Base-by-base conservation (phyloP, 2,888 invertebrate genomes). In the Fragum whitleyi region DNA sequence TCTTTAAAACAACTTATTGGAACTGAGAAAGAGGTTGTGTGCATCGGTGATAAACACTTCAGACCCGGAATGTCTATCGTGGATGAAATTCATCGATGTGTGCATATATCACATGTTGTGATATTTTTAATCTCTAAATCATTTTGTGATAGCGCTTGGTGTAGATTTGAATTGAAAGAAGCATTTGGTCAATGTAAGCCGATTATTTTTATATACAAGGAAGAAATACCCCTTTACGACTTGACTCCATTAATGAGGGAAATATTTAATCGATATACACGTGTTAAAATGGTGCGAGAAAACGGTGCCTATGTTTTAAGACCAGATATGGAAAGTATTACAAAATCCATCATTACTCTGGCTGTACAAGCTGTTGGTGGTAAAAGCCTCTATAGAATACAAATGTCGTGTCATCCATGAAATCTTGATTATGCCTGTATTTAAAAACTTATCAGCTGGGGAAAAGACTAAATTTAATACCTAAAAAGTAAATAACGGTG, bases 151-250 rank as follows among this genome's bases (percentile, higher is more conserved):
- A 67, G 67, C 19, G 26, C 26, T 7, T 67, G 55, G 29, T 74
- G 74, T 36, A 28, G 23, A 0, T 36, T 32, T 39, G 74, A 74
- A 47, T 11, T 74, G 26, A 67, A 74, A 14, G 55, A 57, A 42
- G 74, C 74, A 21, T 67, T 21, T 21, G 47, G 23, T 16, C 55
- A 62, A 3, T 29, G 39, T 9, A 74, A 74, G 29, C 74, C 74
- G 23, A 74, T 74, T n/a, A 32, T 74, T 26, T 28, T 67, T 0
- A 67, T 74, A 55, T 57, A 53, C 28, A 65, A 39, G 28, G 67
- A 53, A n/a, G 51, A 74, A 14, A 51, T 51, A 5, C n/a, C 5
- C 5, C 2, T n/a, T 7, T 2, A 51, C 19, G 21, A n/a, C 5
- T 5, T 51, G 16, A n/a, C 51, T 5, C 51, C 51, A 5, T 21